These are phyloP conservation scores for Pseudobourletiella spinata DNA, from an alignment of 1,140 invertebrate species.

Conservation along the genomic window DNA sequence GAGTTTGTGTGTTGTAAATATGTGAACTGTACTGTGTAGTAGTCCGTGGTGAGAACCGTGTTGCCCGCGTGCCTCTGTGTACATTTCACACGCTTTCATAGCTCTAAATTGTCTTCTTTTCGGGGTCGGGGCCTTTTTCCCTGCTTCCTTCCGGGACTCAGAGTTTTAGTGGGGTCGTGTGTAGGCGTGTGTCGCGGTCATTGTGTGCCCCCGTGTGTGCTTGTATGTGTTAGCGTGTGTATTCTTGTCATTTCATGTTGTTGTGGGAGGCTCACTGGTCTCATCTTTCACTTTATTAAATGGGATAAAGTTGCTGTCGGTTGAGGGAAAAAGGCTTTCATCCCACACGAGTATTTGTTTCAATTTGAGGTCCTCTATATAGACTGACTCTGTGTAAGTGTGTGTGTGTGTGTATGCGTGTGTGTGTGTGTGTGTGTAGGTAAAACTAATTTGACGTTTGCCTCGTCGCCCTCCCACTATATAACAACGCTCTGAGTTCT, in stretches of 20 bases:
- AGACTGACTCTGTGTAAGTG: too few relatives aligned
- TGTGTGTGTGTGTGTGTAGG: too few relatives aligned
- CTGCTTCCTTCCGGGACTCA: neutral
- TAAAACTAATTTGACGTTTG: slow-evolving; percentile 4
- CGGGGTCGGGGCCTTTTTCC: too few relatives aligned
- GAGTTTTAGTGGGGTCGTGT: neutral
- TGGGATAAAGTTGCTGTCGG: neutral
- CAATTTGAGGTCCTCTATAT: too few relatives aligned
- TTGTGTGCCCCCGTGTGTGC: neutral
- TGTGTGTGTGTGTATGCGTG: too few relatives aligned
- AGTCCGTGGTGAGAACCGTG: neutral
- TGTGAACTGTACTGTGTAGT: neutral
- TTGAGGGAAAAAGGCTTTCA: neutral
- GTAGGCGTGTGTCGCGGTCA: neutral
- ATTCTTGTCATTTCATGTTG: too few relatives aligned
- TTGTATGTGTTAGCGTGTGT: too few relatives aligned
- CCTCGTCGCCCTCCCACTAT: neutral
- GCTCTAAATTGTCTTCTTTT: too few relatives aligned
- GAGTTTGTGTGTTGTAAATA: neutral
- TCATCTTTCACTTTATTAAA: slow-evolving; percentile 11
- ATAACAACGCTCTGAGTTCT: neutral
- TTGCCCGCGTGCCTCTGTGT: neutral
- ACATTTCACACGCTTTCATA: slow-evolving; percentile 9
- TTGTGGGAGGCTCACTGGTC: neutral
- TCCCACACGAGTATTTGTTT: neutral